These are phyloP conservation scores for Pseudorectes ferrugineus DNA, from an alignment of 2,113 vertebrate species.

Conservation along the genomic window DNA sequence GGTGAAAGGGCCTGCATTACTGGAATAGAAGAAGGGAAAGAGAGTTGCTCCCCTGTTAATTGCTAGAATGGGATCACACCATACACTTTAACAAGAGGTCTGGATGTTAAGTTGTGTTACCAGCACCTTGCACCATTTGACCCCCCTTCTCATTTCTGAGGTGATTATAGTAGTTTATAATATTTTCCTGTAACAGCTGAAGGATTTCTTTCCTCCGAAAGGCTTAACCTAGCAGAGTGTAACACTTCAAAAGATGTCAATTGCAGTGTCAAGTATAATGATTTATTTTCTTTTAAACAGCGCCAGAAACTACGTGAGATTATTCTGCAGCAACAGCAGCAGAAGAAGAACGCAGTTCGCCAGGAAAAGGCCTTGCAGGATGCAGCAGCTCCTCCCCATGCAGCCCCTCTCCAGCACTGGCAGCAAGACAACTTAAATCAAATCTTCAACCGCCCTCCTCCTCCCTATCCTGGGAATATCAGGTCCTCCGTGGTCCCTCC, in stretches of 20 bases:
- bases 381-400: slow-evolving; percentile 44
- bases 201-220: not conserved
- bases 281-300: slow-evolving; percentile 60
- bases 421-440: slow-evolving; percentile 77
- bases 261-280: not conserved
- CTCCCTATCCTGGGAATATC: slow-evolving; percentile 88
- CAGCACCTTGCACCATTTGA: not conserved
- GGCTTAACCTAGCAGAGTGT: not conserved
- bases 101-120: not conserved
- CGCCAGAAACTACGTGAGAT: slow-evolving; percentile 91
- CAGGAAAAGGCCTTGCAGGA: slow-evolving; percentile 88
- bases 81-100: not conserved
- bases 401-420: slow-evolving; percentile 78
- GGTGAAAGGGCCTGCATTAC: not conserved
- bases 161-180: not conserved
- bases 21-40: not conserved
- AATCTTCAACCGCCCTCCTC: slow-evolving; percentile 86
- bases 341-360: slow-evolving; percentile 84
- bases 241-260: not conserved
- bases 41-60: not conserved
- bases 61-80: not conserved
- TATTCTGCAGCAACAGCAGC: slow-evolving; percentile 90
- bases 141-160: not conserved
- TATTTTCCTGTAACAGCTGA: not conserved
- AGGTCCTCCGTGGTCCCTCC: slow-evolving; percentile 70